Evolutionary conservation across 2,888 invertebrate genomes (phyloP).

Genomic region (Poecilus cupreus): DNA sequence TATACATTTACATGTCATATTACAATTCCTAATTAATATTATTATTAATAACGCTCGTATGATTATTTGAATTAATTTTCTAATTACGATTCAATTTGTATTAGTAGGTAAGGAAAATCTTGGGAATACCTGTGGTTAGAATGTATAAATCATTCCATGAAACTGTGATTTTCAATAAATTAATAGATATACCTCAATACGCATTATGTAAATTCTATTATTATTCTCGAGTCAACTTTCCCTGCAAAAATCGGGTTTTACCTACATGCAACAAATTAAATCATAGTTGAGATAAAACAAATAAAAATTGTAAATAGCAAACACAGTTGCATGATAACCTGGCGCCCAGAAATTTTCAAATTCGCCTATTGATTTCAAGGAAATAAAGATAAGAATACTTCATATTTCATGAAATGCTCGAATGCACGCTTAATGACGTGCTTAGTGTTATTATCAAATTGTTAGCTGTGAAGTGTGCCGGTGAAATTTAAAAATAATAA

Average conservation of each 20-base stretch:
- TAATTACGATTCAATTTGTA: no score
- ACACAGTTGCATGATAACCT: neutral
- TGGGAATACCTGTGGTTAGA: no score
- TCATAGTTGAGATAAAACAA: neutral
- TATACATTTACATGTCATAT: no score
- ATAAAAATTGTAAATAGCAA: neutral
- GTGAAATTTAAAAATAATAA: slow-evolving; percentile 1
- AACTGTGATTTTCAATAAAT: no score
- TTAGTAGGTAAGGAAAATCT: no score
- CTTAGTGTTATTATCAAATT: slow-evolving; percentile 11
- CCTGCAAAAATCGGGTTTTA: neutral
- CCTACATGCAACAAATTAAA: neutral
- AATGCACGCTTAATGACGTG: neutral
- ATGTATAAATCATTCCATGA: no score
- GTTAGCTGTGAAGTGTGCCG: neutral
- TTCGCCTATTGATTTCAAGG: neutral
- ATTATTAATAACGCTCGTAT: no score
- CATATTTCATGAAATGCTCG: neutral
- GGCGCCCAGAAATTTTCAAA: neutral
- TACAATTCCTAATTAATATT: no score
- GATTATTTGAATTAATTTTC: no score
- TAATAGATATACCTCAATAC: no score
- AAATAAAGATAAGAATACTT: slow-evolving; percentile 13
- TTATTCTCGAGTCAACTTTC: no score
- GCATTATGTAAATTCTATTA: no score